Evolutionary conservation across 2,113 vertebrate genomes (phyloP).

Genomic region (Pelecanoides urinatrix): DNA sequence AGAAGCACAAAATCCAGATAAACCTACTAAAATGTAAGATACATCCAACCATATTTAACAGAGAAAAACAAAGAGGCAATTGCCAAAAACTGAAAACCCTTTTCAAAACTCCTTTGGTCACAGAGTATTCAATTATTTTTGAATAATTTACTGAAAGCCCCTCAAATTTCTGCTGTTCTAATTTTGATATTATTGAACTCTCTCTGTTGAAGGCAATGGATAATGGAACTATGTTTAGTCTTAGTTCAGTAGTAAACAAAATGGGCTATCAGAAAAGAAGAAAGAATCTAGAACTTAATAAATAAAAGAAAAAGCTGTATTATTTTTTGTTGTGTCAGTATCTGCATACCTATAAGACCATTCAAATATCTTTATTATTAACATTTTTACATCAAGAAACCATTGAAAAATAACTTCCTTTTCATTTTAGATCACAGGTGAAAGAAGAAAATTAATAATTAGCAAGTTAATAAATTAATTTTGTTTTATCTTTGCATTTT

Average conservation of each 20-base stretch:
- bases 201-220: neutral
- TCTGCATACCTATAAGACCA: neutral
- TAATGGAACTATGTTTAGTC: neutral
- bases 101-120: neutral
- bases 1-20: neutral
- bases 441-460: neutral
- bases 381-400: neutral
- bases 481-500: neutral
- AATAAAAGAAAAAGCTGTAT: neutral
- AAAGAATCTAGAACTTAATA: neutral
- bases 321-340: neutral
- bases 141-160: neutral
- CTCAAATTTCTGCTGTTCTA: neutral
- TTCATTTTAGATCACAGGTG: neutral
- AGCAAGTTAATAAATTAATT: neutral
- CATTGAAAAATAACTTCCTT: neutral
- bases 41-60: neutral
- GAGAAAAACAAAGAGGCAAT: neutral
- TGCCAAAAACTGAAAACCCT: neutral
- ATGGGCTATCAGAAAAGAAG: neutral
- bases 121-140: neutral
- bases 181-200: neutral
- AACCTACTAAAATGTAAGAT: neutral
- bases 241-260: neutral
- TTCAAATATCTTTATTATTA: neutral